Evolutionary conservation across 2,888 invertebrate species (phyloP), one percentile per base, ranked within the genome.

Genomic region (Pheosia gnoma): DNA sequence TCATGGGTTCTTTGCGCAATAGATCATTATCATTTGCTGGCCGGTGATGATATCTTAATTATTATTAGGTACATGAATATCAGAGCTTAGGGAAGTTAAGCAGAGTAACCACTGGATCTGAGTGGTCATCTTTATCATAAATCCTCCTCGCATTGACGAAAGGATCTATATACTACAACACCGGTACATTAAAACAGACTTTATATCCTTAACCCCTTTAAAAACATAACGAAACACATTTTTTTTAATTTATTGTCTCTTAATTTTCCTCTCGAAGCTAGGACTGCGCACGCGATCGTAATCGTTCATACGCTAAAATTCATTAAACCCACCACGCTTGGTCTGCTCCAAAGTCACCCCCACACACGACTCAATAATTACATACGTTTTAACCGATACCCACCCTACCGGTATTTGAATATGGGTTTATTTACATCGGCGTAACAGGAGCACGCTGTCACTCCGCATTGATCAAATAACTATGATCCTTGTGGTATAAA

Each of bases 321-420:
- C 88, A 91, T 91, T 90, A 89, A 90, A 90, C 83, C 74, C 78
- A 84, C 80, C 85, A 89, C 88, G 90, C 89, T 86, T 86, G 84
- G 86, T 79, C 84, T 85, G 78, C 82, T 86, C 77, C 82, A 82
- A 85, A 82, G 77, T 79, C 81, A 77, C 74, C 85, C 86, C 86
- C 83, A 72, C 72, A 74, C 78, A 73, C 83, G 80, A 84, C 86
- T 82, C 86, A 85, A 90, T 91, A 92, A 93, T 91, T 91, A 91
- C 91, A 91, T 91, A 93, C 91, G 91, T 87, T 91, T 89, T 88
- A 88, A 88, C 88, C 88, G 85, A 89, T 87, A 86, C 79, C 85
- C 85, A 87, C 90, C 90, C 91, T 85, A 84, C 75, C 78, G 68
- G 84, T 87, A 90, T 91, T 90, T 90, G 89, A 93, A 92, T 92